Evolutionary conservation across 2,797 vertebrate genomes (phyloP).

Genomic region (Chloroceryle inda): DNA sequence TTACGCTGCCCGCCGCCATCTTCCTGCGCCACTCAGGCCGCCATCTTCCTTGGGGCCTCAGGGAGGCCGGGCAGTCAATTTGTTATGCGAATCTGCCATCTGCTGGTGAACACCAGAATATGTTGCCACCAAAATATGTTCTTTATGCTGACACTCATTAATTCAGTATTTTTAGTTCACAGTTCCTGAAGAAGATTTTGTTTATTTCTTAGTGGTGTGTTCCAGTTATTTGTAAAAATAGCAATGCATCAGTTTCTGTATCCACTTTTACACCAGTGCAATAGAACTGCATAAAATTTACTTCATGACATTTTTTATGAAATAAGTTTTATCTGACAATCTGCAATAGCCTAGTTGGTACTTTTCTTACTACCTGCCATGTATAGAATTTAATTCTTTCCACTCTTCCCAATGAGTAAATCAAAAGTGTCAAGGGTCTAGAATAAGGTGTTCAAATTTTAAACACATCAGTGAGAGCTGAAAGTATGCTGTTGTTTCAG

Average conservation of each 20-base stretch:
- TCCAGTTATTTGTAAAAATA: not conserved
- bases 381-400: not conserved
- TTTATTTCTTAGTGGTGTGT: not conserved
- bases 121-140: not conserved
- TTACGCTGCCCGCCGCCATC: not conserved
- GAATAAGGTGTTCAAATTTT: not conserved
- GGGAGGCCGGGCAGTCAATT: fast-evolving
- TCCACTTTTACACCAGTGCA: fast-evolving
- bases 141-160: not conserved
- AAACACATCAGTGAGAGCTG: not conserved
- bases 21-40: not conserved
- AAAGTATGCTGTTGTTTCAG: not conserved
- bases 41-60: not conserved
- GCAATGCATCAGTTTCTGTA: fast-evolving
- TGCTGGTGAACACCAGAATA: not conserved
- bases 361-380: not conserved
- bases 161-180: not conserved
- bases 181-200: not conserved
- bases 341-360: not conserved
- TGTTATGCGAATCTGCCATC: not conserved
- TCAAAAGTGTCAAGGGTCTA: not conserved
- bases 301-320: not conserved
- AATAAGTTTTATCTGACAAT: not conserved
- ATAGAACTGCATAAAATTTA: not conserved
- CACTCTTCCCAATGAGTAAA: not conserved